Conservation (phyloP, 2,113 vertebrate genomes). For the Dicerorhinus sumatrensis region DNA sequence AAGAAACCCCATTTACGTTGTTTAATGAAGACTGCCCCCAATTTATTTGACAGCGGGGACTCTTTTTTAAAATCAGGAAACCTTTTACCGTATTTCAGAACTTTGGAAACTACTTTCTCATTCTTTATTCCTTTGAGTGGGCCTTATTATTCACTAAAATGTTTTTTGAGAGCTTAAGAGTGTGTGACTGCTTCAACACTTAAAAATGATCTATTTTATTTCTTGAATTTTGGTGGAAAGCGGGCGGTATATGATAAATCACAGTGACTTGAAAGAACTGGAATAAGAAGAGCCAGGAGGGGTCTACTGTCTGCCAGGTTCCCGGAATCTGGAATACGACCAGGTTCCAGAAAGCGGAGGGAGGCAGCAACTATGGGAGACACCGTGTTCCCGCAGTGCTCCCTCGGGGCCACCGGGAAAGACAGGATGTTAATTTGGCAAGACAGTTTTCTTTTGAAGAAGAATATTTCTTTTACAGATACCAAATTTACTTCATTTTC, state of each 20-base stretch:
- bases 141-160: not conserved
- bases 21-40: not conserved
- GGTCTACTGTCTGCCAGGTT: too few species aligned
- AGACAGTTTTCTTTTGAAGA: not conserved
- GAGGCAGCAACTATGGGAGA: accelerated
- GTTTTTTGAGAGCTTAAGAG: not conserved
- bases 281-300: not conserved
- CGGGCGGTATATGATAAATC: not conserved
- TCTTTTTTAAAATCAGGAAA: not conserved
- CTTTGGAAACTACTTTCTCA: not conserved
- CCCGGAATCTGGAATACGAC: not conserved
- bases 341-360: too few species aligned
- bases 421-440: not conserved
- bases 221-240: not conserved
- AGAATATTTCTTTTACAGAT: not conserved
- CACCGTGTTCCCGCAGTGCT: accelerated
- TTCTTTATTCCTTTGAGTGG: not conserved
- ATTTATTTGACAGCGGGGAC: not conserved
- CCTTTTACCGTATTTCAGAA: not conserved
- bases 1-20: not conserved
- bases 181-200: not conserved
- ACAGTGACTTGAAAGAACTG: too few species aligned
- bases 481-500: not conserved
- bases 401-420: not conserved
- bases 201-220: not conserved